Base-by-base conservation (phyloP, 1,140 invertebrate species). In the Phortica variegata region DNA sequence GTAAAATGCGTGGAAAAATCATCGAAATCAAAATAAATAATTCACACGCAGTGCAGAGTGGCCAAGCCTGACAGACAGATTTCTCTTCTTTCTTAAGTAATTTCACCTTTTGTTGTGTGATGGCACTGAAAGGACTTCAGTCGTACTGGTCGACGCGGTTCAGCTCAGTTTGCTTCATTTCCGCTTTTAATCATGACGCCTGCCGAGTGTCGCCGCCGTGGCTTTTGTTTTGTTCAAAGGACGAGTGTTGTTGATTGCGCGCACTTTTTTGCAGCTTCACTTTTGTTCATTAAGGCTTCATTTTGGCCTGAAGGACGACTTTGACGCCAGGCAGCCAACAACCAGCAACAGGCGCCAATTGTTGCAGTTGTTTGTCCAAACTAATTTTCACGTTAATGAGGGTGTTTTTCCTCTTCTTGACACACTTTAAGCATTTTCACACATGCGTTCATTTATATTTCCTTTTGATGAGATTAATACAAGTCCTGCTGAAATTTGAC, bases 371-470 rank as follows among this genome's bases (percentile, higher is more conserved):
- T 29, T 29, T 6, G 23, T 56, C 50, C 54, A 63, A 66, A 66
- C 62, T 68, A 66, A 66, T 66, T 66, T n/a, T 66, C 68, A 58
- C 63, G 52, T 72, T 71, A 71, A 71, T 71, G 68, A 71, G 68
- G 68, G 68, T 68, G 53, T 13, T 47, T 49, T 52, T 50, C 39
- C 45, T 29, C 38, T 39, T 38, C 45, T 52, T 33, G 43, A 7
- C 32, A 31, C 46, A 61, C 53, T 59, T 68, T 62, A 60, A 52
- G 56, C 52, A 52, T 52, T 66, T 65, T 59, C 60, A 61, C 60
- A 58, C 54, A 62, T 59, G 51, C 47, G 49, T 63, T 68, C 62
- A 66, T 66, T 66, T 68, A 66, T 68, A 66, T 63, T 68, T 66
- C 58, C 58, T 60, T 61, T 46, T 37, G 44, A 42, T 54, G 54